Base-by-base conservation (phyloP, 37 sponge, comb jelly and placozoan genomes). In the Diacarnus erythraeanus region DNA sequence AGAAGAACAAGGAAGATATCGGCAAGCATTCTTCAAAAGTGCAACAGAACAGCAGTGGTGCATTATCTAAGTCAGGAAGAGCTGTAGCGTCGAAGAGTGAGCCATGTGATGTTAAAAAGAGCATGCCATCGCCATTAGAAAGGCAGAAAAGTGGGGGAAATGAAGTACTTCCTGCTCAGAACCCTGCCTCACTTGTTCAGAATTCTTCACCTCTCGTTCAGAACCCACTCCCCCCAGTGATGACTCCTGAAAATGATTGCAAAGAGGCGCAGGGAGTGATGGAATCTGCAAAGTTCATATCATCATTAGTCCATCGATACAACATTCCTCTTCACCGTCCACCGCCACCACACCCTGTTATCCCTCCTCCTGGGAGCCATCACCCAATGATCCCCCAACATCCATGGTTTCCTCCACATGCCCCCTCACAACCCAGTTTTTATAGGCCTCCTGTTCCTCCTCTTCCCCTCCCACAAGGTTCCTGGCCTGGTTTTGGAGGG, bases 401-500 rank as follows among this genome's bases (percentile, higher is more conserved):
- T 26, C 39, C 60, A 37, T 77, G 64, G 43, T 64, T 77, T 25
- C 42, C 77, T n/a, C 42, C 73, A 17, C 54, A 47, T n/a, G 54
- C 51, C 25, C 26, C 33, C 31, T 3, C 66, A 31, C 5, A 15
- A 12, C 35, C 66, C 66, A 65, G 9, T 65, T 8, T 65, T 2
- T 65, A 12, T 65, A 2, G 66, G 12, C 34, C 66, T 35, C 31
- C 30, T 34, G 66, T 30, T 30, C 66, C 34, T 30, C 31, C 34
- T 30, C 35, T 10, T 10, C 35, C 30, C 2, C 35, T 35, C 26
- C 51, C 43, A 15, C 47, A 72, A 21, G 42, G 61, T 17, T 3
- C 34, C 2, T 65, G 66, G 66, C 2, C 5, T 30, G 9, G 34
- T 30, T 65, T 34, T 65, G 66, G 66, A 17, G 31, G 31, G 2